Conservation (phyloP, 1,140 invertebrate genomes). For the Idris sp. region DNA sequence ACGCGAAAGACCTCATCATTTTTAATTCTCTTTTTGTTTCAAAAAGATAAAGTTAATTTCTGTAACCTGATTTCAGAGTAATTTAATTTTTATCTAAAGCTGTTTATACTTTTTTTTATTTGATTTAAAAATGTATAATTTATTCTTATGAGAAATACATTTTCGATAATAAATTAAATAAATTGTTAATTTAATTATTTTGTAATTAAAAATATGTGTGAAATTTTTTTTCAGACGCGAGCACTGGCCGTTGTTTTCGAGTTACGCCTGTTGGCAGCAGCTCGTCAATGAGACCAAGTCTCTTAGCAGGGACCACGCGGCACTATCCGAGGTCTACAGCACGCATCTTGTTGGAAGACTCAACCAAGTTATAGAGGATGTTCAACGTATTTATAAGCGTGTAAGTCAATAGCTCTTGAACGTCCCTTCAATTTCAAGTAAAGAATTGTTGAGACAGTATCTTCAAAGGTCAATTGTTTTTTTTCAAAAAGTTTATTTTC, state of each 20-base stretch:
- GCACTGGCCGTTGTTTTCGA: conserved; percentile 94
- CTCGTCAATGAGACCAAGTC: conserved; percentile 91
- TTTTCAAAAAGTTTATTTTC: too few species aligned
- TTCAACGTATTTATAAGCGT: conserved; percentile 91
- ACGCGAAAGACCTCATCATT: conserved; percentile 15
- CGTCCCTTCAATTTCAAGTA: neutral
- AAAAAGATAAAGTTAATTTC: conserved; percentile 11
- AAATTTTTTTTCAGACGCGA: conserved; percentile 84
- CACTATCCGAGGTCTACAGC: conserved; percentile 92
- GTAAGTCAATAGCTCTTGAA: conserved; percentile 77
- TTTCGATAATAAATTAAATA: neutral
- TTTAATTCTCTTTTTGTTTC: too few species aligned
- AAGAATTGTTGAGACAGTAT: neutral
- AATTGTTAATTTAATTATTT: neutral
- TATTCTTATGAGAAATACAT: too few species aligned
- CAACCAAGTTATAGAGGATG: conserved; percentile 92
- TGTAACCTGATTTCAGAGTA: conserved; percentile 9
- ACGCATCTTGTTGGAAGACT: conserved; percentile 90
- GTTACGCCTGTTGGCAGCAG: conserved; percentile 94
- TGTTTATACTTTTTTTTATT: too few species aligned
- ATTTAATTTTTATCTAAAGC: neutral
- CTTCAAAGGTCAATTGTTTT: conserved; percentile 18
- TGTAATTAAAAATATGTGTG: neutral
- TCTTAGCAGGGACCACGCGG: conserved; percentile 91
- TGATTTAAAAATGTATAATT: too few species aligned